Evolutionary conservation across 2,113 vertebrate genomes (phyloP).

Genomic region (Ahaetulla prasina): DNA sequence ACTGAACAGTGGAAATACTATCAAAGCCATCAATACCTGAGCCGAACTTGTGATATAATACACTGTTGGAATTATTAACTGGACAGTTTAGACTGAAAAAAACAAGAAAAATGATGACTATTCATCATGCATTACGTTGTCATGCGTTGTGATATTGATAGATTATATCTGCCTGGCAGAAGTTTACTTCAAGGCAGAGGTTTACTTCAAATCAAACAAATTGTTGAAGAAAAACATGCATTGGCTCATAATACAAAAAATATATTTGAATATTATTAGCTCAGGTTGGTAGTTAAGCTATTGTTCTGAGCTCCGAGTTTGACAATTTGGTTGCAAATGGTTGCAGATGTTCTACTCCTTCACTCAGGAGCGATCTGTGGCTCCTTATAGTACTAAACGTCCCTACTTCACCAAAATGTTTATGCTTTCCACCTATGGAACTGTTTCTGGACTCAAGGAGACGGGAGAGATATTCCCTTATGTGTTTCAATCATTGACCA

Average conservation of each 20-base stretch:
- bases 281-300: no score
- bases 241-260: background rate
- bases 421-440: no score
- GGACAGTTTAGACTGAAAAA: background rate
- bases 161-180: background rate
- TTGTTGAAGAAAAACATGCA: background rate
- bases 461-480: no score
- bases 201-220: background rate
- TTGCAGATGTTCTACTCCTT: no score
- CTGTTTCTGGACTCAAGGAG: no score
- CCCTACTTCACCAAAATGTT: no score
- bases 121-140: background rate
- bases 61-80: background rate
- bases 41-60: background rate
- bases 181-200: background rate
- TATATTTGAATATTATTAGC: no score
- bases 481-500: no score
- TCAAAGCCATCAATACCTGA: background rate
- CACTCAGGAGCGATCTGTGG: no score
- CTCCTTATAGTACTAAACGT: no score
- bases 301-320: no score
- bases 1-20: background rate
- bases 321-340: no score
- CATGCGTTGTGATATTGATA: background rate
- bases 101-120: background rate